Evolutionary conservation across 1,140 invertebrate species (phyloP).

Genomic region (Solen grandis): DNA sequence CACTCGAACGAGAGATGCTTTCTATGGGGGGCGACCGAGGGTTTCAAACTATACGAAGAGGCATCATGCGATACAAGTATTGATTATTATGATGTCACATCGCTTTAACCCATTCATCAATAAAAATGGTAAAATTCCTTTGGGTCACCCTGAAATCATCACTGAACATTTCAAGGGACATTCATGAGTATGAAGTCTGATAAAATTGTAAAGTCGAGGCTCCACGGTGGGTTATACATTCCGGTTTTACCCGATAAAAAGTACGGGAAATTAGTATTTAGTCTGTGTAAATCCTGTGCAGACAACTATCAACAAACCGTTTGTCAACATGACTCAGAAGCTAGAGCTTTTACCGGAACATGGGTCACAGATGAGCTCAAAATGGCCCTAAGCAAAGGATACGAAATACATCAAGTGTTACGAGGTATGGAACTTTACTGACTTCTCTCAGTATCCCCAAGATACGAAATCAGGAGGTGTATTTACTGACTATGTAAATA

Average conservation of each 20-base stretch:
- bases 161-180: conserved; percentile 4
- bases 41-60: too few relatives aligned
- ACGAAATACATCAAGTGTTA: neutral
- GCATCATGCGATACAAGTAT: too few relatives aligned
- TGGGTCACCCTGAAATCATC: conserved; percentile 1
- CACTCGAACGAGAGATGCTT: too few relatives aligned
- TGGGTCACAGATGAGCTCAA: conserved; percentile 6
- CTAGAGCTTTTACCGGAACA: too few relatives aligned
- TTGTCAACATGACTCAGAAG: neutral
- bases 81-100: too few relatives aligned
- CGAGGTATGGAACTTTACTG: conserved; percentile 10
- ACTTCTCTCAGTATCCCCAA: conserved; percentile 45
- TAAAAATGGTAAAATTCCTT: neutral
- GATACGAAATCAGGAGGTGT: conserved; percentile 13
- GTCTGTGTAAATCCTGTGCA: conserved; percentile 3
- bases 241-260: neutral
- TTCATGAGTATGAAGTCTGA: neutral
- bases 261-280: conserved; percentile 5
- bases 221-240: conserved; percentile 6
- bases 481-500: conserved; percentile 57
- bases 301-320: neutral
- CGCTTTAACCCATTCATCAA: too few relatives aligned
- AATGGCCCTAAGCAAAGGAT: neutral
- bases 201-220: neutral
- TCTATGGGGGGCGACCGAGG: too few relatives aligned